Conservation (phyloP, 2,888 invertebrate genomes). For the Lasioglossum oenotherae region DNA sequence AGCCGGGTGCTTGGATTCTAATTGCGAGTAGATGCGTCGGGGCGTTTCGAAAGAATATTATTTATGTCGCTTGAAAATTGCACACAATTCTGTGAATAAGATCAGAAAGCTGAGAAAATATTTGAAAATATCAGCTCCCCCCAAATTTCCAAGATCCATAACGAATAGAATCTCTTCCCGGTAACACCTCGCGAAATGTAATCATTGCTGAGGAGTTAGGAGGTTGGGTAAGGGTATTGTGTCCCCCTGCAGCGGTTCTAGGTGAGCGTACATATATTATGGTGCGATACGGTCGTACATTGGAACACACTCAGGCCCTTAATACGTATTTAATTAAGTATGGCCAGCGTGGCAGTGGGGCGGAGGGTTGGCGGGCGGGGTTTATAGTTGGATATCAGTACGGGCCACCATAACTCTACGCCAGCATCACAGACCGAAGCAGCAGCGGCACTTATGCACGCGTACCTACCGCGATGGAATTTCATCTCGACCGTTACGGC, state of each 20-base stretch:
- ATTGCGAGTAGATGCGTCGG: not conserved
- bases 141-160: not conserved
- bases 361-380: constrained; percentile 53
- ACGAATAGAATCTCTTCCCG: not conserved
- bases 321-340: constrained; percentile 83
- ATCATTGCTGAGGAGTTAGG: not conserved
- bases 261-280: constrained; percentile 62
- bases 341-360: constrained; percentile 66
- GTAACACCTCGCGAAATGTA: constrained; percentile 23
- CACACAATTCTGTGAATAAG: too few species aligned
- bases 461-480: constrained; percentile 78
- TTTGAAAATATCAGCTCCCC: not conserved
- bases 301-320: constrained; percentile 82
- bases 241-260: constrained; percentile 26
- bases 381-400: constrained; percentile 78
- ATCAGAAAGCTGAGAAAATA: too few species aligned
- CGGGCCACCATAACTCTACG: constrained; percentile 76
- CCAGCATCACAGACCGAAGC: constrained; percentile 60
- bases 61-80: too few species aligned
- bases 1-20: not conserved
- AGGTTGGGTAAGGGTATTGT: constrained; percentile 2
- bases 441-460: constrained; percentile 67
- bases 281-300: constrained; percentile 74
- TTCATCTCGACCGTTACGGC: constrained; percentile 79
- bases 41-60: not conserved